Conservation (phyloP, 2,888 invertebrate species). For the Drosophila fulvimacula region DNA sequence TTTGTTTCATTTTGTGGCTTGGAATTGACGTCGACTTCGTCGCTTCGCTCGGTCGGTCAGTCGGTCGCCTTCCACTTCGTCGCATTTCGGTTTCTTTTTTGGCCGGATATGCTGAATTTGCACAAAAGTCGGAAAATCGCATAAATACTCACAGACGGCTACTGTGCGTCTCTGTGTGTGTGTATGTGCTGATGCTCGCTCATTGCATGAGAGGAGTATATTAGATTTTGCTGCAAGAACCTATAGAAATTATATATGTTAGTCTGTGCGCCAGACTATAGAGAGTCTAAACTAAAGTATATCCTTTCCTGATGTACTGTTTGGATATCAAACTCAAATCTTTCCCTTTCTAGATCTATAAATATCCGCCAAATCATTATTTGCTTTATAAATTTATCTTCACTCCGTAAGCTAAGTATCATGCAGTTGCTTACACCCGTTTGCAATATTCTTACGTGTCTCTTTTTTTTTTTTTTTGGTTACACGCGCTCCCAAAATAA, state of each 20-base stretch:
- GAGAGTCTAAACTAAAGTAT: too few species aligned
- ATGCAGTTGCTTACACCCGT: background rate
- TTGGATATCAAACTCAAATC: too few species aligned
- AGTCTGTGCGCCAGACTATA: too few species aligned
- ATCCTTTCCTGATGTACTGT: too few species aligned
- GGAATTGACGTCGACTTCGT: slow-evolving; percentile 57
- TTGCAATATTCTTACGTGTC: slow-evolving; percentile 1
- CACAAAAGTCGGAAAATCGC: slow-evolving; percentile 72
- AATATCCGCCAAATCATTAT: too few species aligned
- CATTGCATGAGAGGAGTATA: background rate
- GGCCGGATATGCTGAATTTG: slow-evolving; percentile 81
- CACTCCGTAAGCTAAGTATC: background rate
- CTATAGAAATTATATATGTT: too few species aligned
- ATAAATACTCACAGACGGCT: slow-evolving; percentile 53
- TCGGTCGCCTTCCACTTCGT: slow-evolving; percentile 57
- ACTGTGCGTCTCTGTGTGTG: slow-evolving; percentile 8
- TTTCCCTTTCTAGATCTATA: background rate
- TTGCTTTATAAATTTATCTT: too few species aligned
- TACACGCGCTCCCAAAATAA: slow-evolving; percentile 76
- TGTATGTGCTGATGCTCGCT: slow-evolving; percentile 8
- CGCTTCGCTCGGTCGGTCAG: slow-evolving; percentile 21
- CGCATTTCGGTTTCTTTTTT: slow-evolving; percentile 73
- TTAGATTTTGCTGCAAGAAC: too few species aligned
- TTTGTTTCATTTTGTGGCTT: slow-evolving; percentile 65
- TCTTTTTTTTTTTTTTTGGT: slow-evolving; percentile 38